Conservation (phyloP, 2,888 invertebrate species). For the Oscheius sp. region DNA sequence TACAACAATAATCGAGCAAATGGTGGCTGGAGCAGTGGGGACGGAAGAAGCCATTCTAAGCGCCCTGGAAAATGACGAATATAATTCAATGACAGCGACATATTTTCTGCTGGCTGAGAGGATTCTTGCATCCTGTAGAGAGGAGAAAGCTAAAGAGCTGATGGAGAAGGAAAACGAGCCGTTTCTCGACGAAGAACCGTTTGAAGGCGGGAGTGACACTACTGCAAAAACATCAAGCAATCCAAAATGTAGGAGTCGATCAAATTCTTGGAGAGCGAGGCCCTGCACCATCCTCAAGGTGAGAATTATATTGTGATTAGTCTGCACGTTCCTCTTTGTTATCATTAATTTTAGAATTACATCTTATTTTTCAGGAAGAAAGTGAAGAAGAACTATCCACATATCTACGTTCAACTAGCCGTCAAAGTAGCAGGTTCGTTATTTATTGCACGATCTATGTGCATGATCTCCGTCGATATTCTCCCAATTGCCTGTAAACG, state of each 20-base stretch:
- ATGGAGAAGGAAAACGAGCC: slow-evolving; percentile 27
- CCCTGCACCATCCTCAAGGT: slow-evolving; percentile 59
- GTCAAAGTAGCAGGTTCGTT: slow-evolving; percentile 70
- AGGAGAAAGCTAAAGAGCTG: slow-evolving; percentile 76
- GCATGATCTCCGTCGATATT: slow-evolving; percentile 1
- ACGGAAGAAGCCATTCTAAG: slow-evolving; percentile 90
- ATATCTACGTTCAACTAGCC: slow-evolving; percentile 71
- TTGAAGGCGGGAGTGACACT: slow-evolving; percentile 27
- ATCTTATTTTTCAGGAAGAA: slow-evolving; percentile 82
- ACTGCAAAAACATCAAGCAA: not conserved
- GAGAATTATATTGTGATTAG: too few relatives aligned
- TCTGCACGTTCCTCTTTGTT: too few relatives aligned
- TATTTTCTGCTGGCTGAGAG: slow-evolving; percentile 95
- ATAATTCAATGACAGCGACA: slow-evolving; percentile 97
- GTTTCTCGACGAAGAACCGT: slow-evolving; percentile 33
- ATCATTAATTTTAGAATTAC: not conserved
- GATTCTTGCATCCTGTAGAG: slow-evolving; percentile 82
- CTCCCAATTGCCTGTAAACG: slow-evolving; percentile 13
- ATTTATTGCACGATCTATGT: not conserved
- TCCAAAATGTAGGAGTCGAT: slow-evolving; percentile 59
- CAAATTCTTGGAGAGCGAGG: slow-evolving; percentile 69
- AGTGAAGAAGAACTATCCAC: slow-evolving; percentile 82
- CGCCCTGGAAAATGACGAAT: slow-evolving; percentile 92
- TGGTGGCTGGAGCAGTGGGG: slow-evolving; percentile 94
- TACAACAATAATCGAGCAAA: slow-evolving; percentile 87